phyloP scores from a whole-genome alignment of 1,140 invertebrate genomes.

The Trichomalopsis sarcophagae region DNA sequence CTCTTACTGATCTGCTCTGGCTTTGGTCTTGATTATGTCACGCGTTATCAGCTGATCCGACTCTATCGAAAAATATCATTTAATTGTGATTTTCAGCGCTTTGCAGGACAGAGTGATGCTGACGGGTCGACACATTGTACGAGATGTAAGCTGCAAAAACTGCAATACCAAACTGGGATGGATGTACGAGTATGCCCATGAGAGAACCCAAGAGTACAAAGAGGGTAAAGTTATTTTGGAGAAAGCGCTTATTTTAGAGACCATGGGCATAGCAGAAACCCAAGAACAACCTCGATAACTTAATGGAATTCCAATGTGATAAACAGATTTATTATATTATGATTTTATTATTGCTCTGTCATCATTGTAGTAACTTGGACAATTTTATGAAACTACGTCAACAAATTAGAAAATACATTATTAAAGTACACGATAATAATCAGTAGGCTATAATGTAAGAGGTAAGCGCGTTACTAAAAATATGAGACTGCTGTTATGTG shows the following conservation, averaged over 20 bases:
- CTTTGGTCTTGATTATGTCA: neutral
- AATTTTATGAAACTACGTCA: neutral
- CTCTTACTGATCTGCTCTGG: neutral
- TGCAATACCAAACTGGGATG: conserved; percentile 87
- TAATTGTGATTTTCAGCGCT: conserved; percentile 78
- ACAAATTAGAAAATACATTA: conserved; percentile 24
- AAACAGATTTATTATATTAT: neutral
- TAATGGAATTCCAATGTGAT: conserved; percentile 13
- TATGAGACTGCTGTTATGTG: conserved; percentile 32
- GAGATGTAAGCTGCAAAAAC: conserved; percentile 68
- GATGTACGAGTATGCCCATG: conserved; percentile 97
- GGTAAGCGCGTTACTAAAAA: conserved; percentile 1
- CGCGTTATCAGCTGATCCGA: neutral
- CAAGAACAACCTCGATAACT: conserved; percentile 53
- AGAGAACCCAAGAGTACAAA: conserved; percentile 94
- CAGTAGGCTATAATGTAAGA: neutral
- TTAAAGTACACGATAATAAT: neutral
- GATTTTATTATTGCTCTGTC: conserved; percentile 30
- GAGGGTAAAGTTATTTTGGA: conserved; percentile 82
- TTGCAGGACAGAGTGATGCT: conserved; percentile 95
- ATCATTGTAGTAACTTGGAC: conserved; percentile 3
- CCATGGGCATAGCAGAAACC: conserved; percentile 84
- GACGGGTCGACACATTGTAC: conserved; percentile 96
- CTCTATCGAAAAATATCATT: neutral
- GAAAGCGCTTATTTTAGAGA: conserved; percentile 91